Evolutionary conservation across 2,113 vertebrate genomes (phyloP).

Genomic region (Coturnix japonica): DNA sequence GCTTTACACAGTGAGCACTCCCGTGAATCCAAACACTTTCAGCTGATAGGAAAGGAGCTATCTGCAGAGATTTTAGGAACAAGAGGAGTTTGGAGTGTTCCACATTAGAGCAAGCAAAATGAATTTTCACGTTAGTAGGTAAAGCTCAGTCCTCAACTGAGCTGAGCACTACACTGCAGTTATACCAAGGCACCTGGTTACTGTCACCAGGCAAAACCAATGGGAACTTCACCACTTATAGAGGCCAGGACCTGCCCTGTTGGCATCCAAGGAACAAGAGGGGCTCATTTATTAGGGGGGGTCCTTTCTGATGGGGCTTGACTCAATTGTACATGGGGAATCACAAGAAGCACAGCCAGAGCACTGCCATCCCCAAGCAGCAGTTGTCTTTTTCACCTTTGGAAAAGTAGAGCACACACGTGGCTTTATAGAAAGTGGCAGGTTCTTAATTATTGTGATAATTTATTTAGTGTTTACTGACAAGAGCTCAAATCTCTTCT

Average conservation of each 20-base stretch:
- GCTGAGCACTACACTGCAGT: fast-evolving
- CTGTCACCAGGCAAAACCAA: neutral
- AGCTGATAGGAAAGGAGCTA: neutral
- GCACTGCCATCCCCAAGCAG: fast-evolving
- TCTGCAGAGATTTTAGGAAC: neutral
- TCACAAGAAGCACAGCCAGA: neutral
- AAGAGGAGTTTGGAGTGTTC: neutral
- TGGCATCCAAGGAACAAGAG: no score
- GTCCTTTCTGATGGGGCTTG: neutral
- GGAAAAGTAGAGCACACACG: neutral
- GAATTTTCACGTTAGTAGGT: neutral
- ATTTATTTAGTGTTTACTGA: slow-evolving; percentile 38
- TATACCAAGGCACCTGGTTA: neutral
- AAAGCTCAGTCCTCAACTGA: neutral
- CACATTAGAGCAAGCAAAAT: neutral
- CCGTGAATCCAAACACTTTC: neutral
- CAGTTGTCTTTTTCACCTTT: neutral
- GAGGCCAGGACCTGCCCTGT: neutral
- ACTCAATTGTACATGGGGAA: fast-evolving
- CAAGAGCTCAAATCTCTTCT: neutral
- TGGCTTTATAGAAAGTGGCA: neutral
- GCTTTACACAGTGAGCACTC: neutral
- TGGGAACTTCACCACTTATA: fast-evolving
- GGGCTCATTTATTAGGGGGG: no score
- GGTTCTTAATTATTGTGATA: slow-evolving; percentile 30